phyloP scores from a whole-genome alignment of 2,888 invertebrate species.

The Allophyes oxyacanthae region DNA sequence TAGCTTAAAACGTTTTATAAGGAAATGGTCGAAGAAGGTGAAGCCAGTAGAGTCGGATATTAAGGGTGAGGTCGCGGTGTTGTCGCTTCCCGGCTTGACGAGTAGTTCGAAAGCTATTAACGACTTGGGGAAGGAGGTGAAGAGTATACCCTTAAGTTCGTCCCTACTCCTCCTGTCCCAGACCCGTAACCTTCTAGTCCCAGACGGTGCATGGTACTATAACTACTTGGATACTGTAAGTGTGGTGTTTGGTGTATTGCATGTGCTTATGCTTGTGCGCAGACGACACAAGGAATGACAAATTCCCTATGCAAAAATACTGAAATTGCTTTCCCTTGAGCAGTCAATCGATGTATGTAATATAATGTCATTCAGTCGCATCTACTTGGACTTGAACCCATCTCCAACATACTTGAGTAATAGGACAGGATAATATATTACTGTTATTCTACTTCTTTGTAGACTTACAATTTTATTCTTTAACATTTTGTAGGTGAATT shows the following conservation, averaged over 20 bases:
- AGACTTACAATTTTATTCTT: no score
- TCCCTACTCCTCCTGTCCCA: slow-evolving; percentile 80
- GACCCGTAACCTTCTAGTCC: slow-evolving; percentile 74
- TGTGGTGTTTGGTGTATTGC: slow-evolving; percentile 73
- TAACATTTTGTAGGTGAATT: no score
- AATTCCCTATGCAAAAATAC: neutral
- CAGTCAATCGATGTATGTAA: no score
- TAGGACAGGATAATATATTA: no score
- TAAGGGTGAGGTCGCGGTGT: slow-evolving; percentile 75
- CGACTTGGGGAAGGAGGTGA: slow-evolving; percentile 78
- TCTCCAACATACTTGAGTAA: no score
- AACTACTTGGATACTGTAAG: slow-evolving; percentile 86
- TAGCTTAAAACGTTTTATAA: slow-evolving; percentile 71
- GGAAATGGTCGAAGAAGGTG: slow-evolving; percentile 69
- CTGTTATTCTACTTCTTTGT: no score
- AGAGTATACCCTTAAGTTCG: slow-evolving; percentile 75
- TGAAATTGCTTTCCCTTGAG: neutral
- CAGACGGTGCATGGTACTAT: slow-evolving; percentile 87
- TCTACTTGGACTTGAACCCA: no score
- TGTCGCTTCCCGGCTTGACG: slow-evolving; percentile 78
- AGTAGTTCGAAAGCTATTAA: slow-evolving; percentile 74
- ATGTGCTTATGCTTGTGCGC: slow-evolving; percentile 56
- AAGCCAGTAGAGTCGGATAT: slow-evolving; percentile 65
- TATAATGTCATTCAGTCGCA: no score
- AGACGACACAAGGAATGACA: slow-evolving; percentile 1